phyloP scores from a whole-genome alignment of 2,888 invertebrate species.

The Masnerella sp. region DNA sequence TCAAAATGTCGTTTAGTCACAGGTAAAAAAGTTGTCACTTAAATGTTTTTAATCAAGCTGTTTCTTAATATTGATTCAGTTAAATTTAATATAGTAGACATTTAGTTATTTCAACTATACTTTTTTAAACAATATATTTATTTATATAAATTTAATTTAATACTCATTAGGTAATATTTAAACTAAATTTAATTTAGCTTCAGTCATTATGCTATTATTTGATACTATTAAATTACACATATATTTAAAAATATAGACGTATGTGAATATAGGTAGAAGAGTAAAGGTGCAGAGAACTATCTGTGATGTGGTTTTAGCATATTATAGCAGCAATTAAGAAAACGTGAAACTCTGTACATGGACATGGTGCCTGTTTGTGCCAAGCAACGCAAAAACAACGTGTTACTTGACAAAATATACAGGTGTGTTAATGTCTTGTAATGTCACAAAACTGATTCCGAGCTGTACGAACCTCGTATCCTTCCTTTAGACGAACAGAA shows the following conservation, averaged over 20 bases:
- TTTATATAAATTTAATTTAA: too few species aligned
- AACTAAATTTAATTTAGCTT: too few species aligned
- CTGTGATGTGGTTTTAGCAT: not conserved
- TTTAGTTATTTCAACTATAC: too few species aligned
- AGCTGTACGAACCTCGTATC: slow-evolving; percentile 82
- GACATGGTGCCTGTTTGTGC: slow-evolving; percentile 40
- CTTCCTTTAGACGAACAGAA: slow-evolving; percentile 78
- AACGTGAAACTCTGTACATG: slow-evolving; percentile 22
- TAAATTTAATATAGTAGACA: too few species aligned
- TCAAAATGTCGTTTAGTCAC: too few species aligned
- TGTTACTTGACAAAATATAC: slow-evolving; percentile 56
- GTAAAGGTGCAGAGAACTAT: slow-evolving; percentile 14
- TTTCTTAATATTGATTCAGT: too few species aligned
- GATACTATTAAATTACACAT: too few species aligned
- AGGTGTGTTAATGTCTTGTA: slow-evolving; percentile 62
- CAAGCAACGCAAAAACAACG: slow-evolving; percentile 36
- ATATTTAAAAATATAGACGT: not conserved
- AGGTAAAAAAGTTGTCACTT: too few species aligned
- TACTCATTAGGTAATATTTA: too few species aligned
- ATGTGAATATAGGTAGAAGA: not conserved
- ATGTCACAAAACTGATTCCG: slow-evolving; percentile 65
- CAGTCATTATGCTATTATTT: too few species aligned
- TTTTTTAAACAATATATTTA: too few species aligned
- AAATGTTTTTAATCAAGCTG: too few species aligned
- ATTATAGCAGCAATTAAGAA: slow-evolving; percentile 13